A percentile compares a stretch with the other conserved stretches of the same genome.
Evolutionary conservation across 2,113 vertebrate genomes (phyloP).

Genomic region (Otocyon megalotis): DNA sequence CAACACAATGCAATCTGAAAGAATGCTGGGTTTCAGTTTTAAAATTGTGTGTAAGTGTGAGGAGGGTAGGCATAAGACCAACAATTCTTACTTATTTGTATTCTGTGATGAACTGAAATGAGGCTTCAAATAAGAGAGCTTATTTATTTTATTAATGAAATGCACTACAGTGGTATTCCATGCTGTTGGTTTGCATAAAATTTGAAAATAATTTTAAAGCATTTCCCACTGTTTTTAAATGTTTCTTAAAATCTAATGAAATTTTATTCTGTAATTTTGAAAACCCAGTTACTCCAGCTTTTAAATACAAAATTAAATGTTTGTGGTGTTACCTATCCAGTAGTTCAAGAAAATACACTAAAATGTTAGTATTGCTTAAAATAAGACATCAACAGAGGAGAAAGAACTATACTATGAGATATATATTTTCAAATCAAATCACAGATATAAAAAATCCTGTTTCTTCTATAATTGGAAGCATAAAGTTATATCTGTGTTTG

Average conservation of each 20-base stretch:
- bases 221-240: conserved; percentile 6
- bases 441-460: not conserved
- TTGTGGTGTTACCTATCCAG: not conserved
- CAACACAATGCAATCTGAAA: conserved; percentile 40
- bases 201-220: not conserved
- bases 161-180: not conserved
- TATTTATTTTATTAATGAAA: conserved; percentile 38
- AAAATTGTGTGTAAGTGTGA: not conserved
- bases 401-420: conserved; percentile 21
- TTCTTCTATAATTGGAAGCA: not conserved
- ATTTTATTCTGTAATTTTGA: conserved; percentile 48
- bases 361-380: not conserved
- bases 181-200: not conserved
- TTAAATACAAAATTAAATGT: conserved; percentile 55
- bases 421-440: conserved; percentile 29
- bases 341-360: conserved; percentile 25
- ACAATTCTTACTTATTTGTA: not conserved
- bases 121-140: not conserved
- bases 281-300: not conserved
- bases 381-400: not conserved
- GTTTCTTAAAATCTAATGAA: conserved; percentile 27
- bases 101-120: conserved; percentile 35
- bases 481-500: not conserved
- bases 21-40: not conserved
- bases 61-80: not conserved